phyloP scores from a whole-genome alignment of 2,888 invertebrate species.

The Epsilonema sp. region DNA sequence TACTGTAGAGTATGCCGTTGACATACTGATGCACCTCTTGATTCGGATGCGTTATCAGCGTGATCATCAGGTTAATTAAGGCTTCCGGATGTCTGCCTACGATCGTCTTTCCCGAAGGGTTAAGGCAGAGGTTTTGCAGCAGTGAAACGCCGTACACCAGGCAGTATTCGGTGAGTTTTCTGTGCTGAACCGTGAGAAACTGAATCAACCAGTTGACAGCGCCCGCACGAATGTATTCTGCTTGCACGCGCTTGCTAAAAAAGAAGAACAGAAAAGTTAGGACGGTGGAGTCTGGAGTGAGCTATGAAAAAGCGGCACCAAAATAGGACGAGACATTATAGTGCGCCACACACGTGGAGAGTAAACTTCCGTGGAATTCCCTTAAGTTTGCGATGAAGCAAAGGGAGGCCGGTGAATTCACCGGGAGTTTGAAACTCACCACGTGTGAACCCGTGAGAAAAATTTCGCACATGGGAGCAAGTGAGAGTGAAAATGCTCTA shows the following conservation, averaged over 20 bases:
- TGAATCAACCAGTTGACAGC: slow-evolving; percentile 43
- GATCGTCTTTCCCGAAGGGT: slow-evolving; percentile 34
- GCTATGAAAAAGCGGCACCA: no score
- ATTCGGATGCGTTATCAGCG: slow-evolving; percentile 2
- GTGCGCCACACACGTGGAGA: no score
- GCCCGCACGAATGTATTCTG: slow-evolving; percentile 43
- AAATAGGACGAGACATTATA: no score
- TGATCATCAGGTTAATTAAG: slow-evolving; percentile 1
- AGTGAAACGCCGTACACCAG: slow-evolving; percentile 46
- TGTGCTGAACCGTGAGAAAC: slow-evolving; percentile 36
- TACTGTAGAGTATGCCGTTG: slow-evolving; percentile 39
- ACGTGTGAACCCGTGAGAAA: no score
- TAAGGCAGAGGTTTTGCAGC: slow-evolving; percentile 47
- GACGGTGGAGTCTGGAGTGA: no score
- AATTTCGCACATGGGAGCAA: no score
- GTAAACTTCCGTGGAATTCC: no score
- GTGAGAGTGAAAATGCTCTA: no score
- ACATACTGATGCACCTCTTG: slow-evolving; percentile 33
- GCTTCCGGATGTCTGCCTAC: background rate
- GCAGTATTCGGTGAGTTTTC: slow-evolving; percentile 38
- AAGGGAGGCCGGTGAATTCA: no score
- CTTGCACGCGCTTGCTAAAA: slow-evolving; percentile 39
- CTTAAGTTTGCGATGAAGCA: no score
- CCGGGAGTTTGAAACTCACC: no score
- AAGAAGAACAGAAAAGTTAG: no score